phyloP scores from a whole-genome alignment of 2,797 vertebrate genomes.

The Mus caroli region DNA sequence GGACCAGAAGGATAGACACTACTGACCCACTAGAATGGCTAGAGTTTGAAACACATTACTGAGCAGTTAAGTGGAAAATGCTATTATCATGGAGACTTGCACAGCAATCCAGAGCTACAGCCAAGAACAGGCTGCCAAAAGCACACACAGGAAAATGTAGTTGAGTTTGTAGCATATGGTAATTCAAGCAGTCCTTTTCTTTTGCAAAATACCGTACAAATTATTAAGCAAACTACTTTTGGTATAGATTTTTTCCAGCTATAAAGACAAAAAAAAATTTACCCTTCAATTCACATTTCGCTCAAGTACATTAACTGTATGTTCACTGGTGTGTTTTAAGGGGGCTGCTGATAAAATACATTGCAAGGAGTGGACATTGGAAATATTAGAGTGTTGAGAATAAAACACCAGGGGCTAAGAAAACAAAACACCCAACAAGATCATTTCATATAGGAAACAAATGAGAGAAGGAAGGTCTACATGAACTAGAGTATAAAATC shows the following conservation, averaged over 20 bases:
- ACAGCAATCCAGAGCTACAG: slow-evolving; percentile 25
- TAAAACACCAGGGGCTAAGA: background rate
- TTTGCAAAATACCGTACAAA: slow-evolving; percentile 35
- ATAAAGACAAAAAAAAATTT: slow-evolving; percentile 20
- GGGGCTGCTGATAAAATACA: background rate
- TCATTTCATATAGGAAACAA: slow-evolving; percentile 25
- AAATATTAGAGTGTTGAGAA: slow-evolving; percentile 20
- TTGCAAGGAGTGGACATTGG: background rate
- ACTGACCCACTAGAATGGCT: slow-evolving; percentile 8
- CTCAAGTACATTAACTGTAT: slow-evolving; percentile 35
- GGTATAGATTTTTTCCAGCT: slow-evolving; percentile 38
- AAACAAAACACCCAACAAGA: background rate
- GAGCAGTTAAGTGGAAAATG: slow-evolving; percentile 64
- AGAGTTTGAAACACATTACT: slow-evolving; percentile 60
- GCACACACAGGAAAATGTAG: slow-evolving; percentile 52
- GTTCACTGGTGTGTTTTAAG: slow-evolving; percentile 39
- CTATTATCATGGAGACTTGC: slow-evolving; percentile 47
- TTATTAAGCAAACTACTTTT: slow-evolving; percentile 53
- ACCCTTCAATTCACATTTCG: slow-evolving; percentile 16
- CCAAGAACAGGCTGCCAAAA: slow-evolving; percentile 66
- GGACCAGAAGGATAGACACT: slow-evolving; percentile 16
- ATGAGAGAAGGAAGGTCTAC: background rate
- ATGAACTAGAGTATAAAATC: background rate
- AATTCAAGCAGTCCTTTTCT: slow-evolving; percentile 51
- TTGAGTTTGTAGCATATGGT: slow-evolving; percentile 50